Percentiles rank a stretch among this genome's conserved stretches.
Evolutionary conservation across 2,888 invertebrate genomes (phyloP).

Genomic region (Heterodera filipjevi): DNA sequence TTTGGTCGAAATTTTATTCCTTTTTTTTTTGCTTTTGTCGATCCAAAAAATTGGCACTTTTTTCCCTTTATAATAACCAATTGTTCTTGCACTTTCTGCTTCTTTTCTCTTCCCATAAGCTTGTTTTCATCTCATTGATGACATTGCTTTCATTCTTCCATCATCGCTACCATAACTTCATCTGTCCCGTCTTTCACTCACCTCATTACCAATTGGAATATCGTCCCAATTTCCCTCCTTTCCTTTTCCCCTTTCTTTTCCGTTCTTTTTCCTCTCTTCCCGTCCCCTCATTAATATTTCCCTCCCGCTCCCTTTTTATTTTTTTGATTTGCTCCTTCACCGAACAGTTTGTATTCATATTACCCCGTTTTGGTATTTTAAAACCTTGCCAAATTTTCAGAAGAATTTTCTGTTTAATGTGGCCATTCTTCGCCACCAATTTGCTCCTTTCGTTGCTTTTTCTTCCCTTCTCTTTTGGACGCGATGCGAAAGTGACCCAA

Average conservation of each 20-base stretch:
- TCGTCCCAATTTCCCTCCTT: background rate
- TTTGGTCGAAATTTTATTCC: too few relatives aligned
- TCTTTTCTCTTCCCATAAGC: too few relatives aligned
- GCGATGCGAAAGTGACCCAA: background rate
- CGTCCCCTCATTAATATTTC: background rate
- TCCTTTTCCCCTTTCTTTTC: background rate
- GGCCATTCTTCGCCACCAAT: background rate
- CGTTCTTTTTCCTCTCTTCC: background rate
- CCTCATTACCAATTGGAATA: too few relatives aligned
- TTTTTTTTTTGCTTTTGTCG: too few relatives aligned
- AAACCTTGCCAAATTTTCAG: background rate
- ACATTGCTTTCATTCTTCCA: too few relatives aligned
- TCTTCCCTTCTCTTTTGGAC: background rate
- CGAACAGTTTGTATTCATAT: background rate
- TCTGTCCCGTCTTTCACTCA: background rate
- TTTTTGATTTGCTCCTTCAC: background rate
- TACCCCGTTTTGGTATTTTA: slow-evolving; percentile 10
- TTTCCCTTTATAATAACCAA: too few relatives aligned
- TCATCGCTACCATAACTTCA: too few relatives aligned
- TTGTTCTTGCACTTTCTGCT: too few relatives aligned
- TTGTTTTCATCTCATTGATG: too few relatives aligned
- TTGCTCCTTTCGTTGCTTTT: background rate
- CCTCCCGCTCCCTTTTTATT: too few relatives aligned
- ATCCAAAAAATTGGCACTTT: too few relatives aligned
- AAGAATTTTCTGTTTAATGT: background rate